Percentiles rank a stretch among this genome's conserved stretches.
These are phyloP conservation scores for Lepidurus apus DNA, from an alignment of 1,140 invertebrate species.

Conservation along the genomic window DNA sequence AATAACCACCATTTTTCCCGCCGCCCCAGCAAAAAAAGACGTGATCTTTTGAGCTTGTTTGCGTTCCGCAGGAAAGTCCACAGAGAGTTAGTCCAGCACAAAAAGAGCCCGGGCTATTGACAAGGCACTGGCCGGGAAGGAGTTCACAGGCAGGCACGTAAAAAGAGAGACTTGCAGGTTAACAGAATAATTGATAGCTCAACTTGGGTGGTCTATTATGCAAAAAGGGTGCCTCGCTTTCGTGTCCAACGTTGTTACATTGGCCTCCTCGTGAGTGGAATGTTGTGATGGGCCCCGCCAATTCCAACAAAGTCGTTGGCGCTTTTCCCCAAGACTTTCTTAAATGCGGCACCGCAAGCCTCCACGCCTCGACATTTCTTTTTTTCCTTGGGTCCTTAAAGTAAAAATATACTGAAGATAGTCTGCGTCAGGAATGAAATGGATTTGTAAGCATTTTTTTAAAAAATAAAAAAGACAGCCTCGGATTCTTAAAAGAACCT, in stretches of 20 bases:
- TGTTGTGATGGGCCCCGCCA: constrained; percentile 20
- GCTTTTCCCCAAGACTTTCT: not conserved
- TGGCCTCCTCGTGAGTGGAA: constrained; percentile 15
- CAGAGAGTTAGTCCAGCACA: not conserved
- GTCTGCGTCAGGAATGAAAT: not conserved
- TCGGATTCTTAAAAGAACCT: not conserved
- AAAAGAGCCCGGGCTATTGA: not conserved
- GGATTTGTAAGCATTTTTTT: constrained; percentile 1
- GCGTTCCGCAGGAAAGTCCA: not conserved
- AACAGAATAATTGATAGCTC: constrained; percentile 22
- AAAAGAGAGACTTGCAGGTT: constrained; percentile 21
- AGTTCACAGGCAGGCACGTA: constrained; percentile 18
- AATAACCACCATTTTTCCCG: no score
- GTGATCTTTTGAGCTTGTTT: no score
- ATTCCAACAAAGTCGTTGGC: constrained; percentile 21
- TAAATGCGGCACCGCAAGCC: constrained; percentile 9
- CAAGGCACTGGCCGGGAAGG: not conserved
- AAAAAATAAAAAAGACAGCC: not conserved
- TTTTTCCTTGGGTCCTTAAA: not conserved
- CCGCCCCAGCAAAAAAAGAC: no score
- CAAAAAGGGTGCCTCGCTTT: constrained; percentile 21
- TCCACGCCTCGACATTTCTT: not conserved
- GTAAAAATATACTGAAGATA: not conserved
- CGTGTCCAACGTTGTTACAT: constrained; percentile 15
- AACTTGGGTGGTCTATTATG: constrained; percentile 21